Evolutionary conservation across 2,113 vertebrate genomes (phyloP).

Genomic region (Rutilus rutilus): DNA sequence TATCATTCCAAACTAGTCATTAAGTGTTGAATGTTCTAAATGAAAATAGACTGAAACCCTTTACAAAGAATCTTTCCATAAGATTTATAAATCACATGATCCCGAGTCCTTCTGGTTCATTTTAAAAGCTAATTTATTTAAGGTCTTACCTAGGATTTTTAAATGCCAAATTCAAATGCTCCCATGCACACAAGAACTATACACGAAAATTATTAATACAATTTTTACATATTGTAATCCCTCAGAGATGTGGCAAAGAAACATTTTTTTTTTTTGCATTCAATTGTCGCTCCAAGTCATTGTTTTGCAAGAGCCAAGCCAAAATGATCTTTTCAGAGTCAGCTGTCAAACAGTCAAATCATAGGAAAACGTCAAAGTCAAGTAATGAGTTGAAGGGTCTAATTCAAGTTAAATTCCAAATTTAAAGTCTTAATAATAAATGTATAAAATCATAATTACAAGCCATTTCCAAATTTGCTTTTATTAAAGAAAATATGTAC

Average conservation of each 20-base stretch:
- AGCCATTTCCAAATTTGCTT: neutral
- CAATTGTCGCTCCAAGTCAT: neutral
- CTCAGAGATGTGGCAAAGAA: neutral
- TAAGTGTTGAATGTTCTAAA: no score
- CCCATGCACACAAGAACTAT: neutral
- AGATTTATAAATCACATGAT: neutral
- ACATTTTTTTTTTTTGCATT: neutral
- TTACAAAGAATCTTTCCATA: neutral
- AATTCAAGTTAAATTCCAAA: neutral
- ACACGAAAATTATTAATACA: neutral
- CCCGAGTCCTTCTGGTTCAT: neutral
- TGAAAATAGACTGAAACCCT: neutral
- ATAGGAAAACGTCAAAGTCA: neutral
- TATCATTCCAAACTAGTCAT: no score
- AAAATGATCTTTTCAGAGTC: neutral
- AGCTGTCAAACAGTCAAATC: neutral
- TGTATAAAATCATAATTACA: neutral
- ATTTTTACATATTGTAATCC: neutral
- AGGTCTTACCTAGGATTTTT: neutral
- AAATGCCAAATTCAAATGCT: neutral
- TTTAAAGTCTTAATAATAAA: neutral
- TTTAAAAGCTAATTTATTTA: neutral
- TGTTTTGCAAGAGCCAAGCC: neutral
- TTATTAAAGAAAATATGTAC: neutral
- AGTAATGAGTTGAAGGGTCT: neutral